A percentile compares a stretch with the other conserved stretches of the same genome.
Conservation (phyloP, 2,113 vertebrate species). For the Phainopepla nitens region DNA sequence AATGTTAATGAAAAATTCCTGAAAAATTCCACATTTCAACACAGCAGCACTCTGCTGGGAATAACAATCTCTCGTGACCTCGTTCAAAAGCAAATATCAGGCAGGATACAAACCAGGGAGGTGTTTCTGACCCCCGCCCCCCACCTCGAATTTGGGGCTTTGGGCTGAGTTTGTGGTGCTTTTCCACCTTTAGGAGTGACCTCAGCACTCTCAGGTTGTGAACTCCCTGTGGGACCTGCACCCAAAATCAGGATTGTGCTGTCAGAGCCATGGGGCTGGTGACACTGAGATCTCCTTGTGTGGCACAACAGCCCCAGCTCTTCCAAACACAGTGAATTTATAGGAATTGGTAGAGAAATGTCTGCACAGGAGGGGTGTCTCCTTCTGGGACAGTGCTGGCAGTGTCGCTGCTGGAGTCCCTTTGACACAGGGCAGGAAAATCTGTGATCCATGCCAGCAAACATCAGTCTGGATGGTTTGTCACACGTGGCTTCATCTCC, state of each 20-base stretch:
- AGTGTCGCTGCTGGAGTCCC: neutral
- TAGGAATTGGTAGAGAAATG: neutral
- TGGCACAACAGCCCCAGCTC: neutral
- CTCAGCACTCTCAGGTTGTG: neutral
- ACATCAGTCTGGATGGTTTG: neutral
- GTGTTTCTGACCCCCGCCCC: neutral
- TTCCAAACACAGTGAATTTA: neutral
- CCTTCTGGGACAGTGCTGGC: neutral
- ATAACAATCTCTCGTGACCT: slow-evolving; percentile 12
- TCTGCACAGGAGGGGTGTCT: neutral
- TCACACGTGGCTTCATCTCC: neutral
- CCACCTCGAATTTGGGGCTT: neutral
- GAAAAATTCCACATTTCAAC: slow-evolving; percentile 57
- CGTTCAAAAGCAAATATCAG: neutral
- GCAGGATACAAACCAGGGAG: neutral
- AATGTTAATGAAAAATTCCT: slow-evolving; percentile 67
- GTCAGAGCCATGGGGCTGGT: neutral
- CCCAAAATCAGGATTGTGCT: neutral
- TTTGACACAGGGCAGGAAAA: neutral
- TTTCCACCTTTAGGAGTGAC: neutral
- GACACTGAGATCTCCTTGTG: neutral
- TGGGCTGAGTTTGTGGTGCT: neutral
- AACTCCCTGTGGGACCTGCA: neutral
- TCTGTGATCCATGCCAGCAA: neutral
- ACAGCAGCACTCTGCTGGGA: neutral